A percentile compares a stretch with the other conserved stretches of the same genome.
phyloP scores from a whole-genome alignment of 2,797 vertebrate genomes.

The Lagodon rhomboides region DNA sequence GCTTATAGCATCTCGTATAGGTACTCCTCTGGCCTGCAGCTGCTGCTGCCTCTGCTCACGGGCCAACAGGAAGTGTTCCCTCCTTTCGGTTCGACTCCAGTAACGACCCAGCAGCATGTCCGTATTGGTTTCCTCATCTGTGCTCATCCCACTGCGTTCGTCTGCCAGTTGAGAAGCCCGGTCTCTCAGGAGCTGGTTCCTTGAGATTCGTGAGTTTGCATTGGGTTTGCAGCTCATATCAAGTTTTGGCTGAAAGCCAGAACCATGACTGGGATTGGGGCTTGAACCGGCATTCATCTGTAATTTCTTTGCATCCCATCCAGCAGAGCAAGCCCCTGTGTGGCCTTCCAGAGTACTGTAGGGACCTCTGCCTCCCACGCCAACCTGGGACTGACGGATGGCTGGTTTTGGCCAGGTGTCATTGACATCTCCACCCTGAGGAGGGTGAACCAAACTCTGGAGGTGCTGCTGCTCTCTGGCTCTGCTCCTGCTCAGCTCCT shows the following conservation, averaged over 20 bases:
- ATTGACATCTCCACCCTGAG: slow-evolving; percentile 81
- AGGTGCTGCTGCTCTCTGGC: slow-evolving; percentile 69
- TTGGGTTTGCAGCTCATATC: slow-evolving; percentile 59
- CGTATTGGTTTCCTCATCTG: slow-evolving; percentile 82
- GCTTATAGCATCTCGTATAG: slow-evolving; percentile 39
- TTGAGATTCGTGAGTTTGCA: slow-evolving; percentile 70
- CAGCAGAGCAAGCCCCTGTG: slow-evolving; percentile 47
- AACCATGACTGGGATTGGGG: slow-evolving; percentile 57
- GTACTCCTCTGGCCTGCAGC: slow-evolving; percentile 67
- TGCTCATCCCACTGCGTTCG: slow-evolving; percentile 85
- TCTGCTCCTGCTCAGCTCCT: slow-evolving; percentile 56
- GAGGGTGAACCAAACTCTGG: slow-evolving; percentile 73
- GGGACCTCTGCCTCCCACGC: slow-evolving; percentile 71
- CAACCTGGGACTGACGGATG: slow-evolving; percentile 72
- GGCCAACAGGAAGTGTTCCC: slow-evolving; percentile 82
- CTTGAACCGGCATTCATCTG: slow-evolving; percentile 36
- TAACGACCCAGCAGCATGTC: slow-evolving; percentile 84
- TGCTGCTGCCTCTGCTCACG: slow-evolving; percentile 83
- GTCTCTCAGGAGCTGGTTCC: slow-evolving; percentile 84
- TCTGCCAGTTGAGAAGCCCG: slow-evolving; percentile 82
- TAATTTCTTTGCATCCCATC: slow-evolving; percentile 61
- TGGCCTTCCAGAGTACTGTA: slow-evolving; percentile 86
- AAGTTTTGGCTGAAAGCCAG: slow-evolving; percentile 49
- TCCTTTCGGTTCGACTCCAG: slow-evolving; percentile 86
- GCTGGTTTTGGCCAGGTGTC: slow-evolving; percentile 88